Evolutionary conservation across 92 coral and sea anemone species (phyloP).

Genomic region (Porites evermanni): DNA sequence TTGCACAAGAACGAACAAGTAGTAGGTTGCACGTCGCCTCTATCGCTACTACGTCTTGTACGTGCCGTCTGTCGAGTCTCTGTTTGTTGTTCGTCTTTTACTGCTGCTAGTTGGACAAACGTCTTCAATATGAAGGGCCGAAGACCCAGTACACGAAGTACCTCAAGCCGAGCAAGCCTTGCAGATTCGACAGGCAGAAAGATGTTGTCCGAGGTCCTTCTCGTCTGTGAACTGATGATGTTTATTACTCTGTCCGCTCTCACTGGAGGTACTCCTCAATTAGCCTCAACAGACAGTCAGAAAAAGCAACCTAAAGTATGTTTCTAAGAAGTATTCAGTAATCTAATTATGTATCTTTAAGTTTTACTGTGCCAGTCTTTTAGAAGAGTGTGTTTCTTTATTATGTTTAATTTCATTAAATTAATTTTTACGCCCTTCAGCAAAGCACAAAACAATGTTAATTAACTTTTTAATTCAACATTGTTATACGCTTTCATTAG

Average conservation of each 20-base stretch:
- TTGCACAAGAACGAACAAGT: conserved; percentile 5
- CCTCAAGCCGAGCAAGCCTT: conserved; percentile 78
- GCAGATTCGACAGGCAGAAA: conserved; percentile 68
- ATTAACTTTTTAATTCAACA: not conserved
- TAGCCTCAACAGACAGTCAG: conserved; percentile 22
- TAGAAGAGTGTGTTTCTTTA: too few species aligned
- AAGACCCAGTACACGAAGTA: conserved; percentile 67
- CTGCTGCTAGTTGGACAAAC: conserved; percentile 4
- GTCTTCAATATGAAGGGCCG: conserved; percentile 65
- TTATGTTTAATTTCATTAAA: not conserved
- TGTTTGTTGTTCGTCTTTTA: conserved; percentile 11
- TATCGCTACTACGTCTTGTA: too few species aligned
- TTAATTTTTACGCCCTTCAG: not conserved
- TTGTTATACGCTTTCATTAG: not conserved
- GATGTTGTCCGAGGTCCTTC: conserved; percentile 79
- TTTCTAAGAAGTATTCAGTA: not conserved
- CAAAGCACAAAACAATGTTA: not conserved
- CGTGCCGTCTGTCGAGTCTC: not conserved
- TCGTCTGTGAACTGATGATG: conserved; percentile 81
- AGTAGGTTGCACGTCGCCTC: not conserved
- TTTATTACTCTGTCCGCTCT: conserved; percentile 80
- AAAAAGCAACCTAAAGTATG: conserved; percentile 30
- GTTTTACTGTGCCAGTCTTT: too few species aligned
- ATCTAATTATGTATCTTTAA: too few species aligned
- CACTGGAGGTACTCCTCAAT: conserved; percentile 56